These are phyloP conservation scores for Cliona cf. orientalis DNA, from an alignment of 37 sponge, comb jelly and placozoan genomes.

Conservation along the genomic window DNA sequence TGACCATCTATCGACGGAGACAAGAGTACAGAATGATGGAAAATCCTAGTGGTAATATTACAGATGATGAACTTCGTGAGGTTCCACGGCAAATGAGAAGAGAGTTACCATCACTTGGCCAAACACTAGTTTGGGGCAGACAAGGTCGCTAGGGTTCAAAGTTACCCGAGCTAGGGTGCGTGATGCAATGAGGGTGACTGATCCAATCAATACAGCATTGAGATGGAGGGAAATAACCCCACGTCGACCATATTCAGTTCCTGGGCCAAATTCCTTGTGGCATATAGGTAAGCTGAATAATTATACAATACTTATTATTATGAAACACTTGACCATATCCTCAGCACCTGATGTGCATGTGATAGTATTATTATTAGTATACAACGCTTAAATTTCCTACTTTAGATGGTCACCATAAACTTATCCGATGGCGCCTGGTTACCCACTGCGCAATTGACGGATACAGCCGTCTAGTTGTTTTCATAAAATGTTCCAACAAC, in stretches of 20 bases:
- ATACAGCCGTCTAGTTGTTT: constrained; percentile 21
- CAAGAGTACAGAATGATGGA: constrained; percentile 28
- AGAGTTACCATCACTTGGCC: constrained; percentile 27
- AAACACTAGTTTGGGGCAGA: constrained; percentile 34
- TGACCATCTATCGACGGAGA: constrained; percentile 36
- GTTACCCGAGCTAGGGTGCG: neutral
- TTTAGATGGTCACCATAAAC: constrained; percentile 49
- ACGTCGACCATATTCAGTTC: constrained; percentile 48
- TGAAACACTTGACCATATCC: neutral
- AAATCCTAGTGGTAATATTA: neutral
- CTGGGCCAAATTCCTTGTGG: constrained; percentile 70
- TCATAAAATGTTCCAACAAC: constrained; percentile 46
- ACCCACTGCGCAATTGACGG: constrained; percentile 24
- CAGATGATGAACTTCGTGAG: neutral
- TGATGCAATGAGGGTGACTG: neutral
- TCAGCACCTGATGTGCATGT: neutral
- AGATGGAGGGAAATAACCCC: constrained; percentile 18
- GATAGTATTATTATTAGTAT: too few relatives aligned
- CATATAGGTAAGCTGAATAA: constrained; percentile 43
- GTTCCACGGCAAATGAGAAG: constrained; percentile 3
- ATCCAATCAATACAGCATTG: constrained; percentile 9
- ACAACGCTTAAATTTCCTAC: neutral
- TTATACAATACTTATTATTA: neutral
- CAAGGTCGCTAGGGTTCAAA: constrained; percentile 10
- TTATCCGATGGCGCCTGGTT: constrained; percentile 31